A percentile compares a stretch with the other conserved stretches of the same genome.
Conservation (phyloP, 2,113 vertebrate genomes). For the Xiphorhynchus elegans region DNA sequence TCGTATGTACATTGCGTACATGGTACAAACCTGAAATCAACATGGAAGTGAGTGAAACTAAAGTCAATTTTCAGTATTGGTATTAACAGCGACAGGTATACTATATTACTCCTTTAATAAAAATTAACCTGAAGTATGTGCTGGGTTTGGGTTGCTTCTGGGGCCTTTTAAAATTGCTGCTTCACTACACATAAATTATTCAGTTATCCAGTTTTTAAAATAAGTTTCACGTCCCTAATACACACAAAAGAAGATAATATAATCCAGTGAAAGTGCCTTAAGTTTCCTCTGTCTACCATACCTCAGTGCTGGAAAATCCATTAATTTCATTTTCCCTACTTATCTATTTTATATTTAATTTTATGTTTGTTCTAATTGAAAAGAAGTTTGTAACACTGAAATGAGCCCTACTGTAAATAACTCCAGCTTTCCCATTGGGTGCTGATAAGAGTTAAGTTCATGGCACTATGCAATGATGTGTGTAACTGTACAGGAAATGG, state of each 20-base stretch:
- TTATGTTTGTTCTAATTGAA: constrained; percentile 45
- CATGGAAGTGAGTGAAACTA: neutral
- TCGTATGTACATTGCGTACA: fast-evolving
- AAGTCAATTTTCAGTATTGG: neutral
- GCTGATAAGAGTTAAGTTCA: constrained; percentile 47
- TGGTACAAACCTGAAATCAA: neutral
- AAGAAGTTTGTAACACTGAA: neutral
- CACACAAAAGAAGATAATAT: neutral
- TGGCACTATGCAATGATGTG: neutral
- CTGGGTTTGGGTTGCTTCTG: neutral
- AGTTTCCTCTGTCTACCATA: neutral
- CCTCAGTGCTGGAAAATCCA: neutral
- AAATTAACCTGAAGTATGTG: neutral
- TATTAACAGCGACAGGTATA: neutral
- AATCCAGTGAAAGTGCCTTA: neutral
- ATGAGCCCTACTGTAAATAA: constrained; percentile 30
- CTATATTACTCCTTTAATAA: neutral
- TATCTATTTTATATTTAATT: constrained; percentile 47
- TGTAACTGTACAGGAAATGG: constrained; percentile 31
- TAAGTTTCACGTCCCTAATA: neutral
- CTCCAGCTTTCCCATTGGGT: neutral
- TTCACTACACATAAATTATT: neutral
- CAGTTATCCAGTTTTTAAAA: neutral
- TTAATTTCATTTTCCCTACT: constrained; percentile 16
- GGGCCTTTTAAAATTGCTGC: neutral